These are phyloP conservation scores for Bombus fervidus DNA, from an alignment of 1,140 invertebrate species.

Conservation along the genomic window DNA sequence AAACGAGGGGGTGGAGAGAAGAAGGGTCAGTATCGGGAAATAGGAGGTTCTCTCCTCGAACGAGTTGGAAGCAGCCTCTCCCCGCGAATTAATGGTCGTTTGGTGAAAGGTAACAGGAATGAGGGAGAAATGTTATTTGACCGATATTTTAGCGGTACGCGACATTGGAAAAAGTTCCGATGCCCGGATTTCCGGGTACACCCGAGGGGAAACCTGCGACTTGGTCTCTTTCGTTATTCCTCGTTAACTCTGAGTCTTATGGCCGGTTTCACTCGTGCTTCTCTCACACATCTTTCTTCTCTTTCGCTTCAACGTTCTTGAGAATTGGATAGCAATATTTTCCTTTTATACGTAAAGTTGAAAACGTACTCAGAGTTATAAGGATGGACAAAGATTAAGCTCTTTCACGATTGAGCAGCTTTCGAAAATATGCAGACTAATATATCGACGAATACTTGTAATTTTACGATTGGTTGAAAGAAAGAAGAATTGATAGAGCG, in stretches of 20 bases:
- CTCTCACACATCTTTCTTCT: neutral
- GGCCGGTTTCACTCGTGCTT: neutral
- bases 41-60: constrained; percentile 21
- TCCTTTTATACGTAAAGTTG: no score
- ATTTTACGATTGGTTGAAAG: no score
- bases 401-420: no score
- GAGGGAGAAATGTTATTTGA: constrained; percentile 38
- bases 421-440: no score
- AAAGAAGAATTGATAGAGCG: no score
- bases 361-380: no score
- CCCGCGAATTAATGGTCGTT: constrained; percentile 51
- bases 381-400: no score
- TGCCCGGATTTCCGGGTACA: constrained; percentile 3
- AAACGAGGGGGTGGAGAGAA: neutral
- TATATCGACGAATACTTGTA: no score
- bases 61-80: neutral
- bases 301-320: neutral
- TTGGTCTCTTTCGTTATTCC: neutral
- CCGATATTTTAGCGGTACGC: constrained; percentile 37
- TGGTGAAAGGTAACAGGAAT: neutral
- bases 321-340: no score
- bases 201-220: neutral
- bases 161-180: constrained; percentile 41
- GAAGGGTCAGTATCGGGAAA: constrained; percentile 28
- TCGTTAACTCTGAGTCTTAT: neutral